Base-by-base conservation (phyloP, 2,797 vertebrate species). In the Propithecus deckenii region DNA sequence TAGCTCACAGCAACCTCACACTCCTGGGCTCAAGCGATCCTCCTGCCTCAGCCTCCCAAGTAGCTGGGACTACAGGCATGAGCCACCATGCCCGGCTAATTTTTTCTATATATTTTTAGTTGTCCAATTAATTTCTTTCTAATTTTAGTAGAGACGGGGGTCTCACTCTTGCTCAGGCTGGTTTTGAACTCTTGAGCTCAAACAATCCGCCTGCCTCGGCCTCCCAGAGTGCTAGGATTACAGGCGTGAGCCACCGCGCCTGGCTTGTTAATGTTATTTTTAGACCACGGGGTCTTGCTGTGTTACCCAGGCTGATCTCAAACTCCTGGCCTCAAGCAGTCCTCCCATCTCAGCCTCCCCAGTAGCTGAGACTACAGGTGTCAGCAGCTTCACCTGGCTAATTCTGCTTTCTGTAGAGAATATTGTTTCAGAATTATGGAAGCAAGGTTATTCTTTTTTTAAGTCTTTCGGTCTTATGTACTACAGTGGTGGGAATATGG, bases 361-460 rank as follows among this genome's bases (percentile, higher is more conserved):
- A 63, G 61, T n/a, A 63, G 30, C 61, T 63, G 61, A 32, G 30
- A 63, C 30, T 63, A 32, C 30, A 63, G 30, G 30, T 63, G 61
- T 63, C 30, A 15, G 61, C 61, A 32, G 7, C 30, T 63, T 63
- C 15, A 3, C 61, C 14, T 17, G 61, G 61, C 30, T 7, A 63
- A 63, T 63, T 63, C 61, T 63, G 61, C 14, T 63, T 63, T 63
- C 84, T 69, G 3, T 59, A 61, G 59, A 57, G 50, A 92, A 35
- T 75, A 76, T 50, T 81, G 71, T 88, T 95, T 95, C 41, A 83
- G 84, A 83, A 83, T 92, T 83, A 57, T 52, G 50, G 80, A 52
- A 30, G 30, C 50, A 88, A 32, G 18, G 28, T 67, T 75, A 13
- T 55, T 87, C 0, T 63, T 75, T 30, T 91, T 87, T 87, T 28